Evolutionary conservation across 2,888 invertebrate genomes (phyloP), one percentile per base, ranked within the genome.

Genomic region (Pammene aurita): DNA sequence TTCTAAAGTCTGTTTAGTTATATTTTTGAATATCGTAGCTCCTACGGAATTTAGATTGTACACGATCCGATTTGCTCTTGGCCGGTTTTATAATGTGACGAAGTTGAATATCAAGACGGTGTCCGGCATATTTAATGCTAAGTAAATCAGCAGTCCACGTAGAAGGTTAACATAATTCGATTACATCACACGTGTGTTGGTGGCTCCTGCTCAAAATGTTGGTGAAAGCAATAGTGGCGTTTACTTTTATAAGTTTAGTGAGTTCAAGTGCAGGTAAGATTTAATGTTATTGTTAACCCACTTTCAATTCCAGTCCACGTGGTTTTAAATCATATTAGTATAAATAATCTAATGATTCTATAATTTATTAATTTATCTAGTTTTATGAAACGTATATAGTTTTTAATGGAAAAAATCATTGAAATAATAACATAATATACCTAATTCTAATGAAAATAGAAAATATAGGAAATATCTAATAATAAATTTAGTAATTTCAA

Each of bases 91-190:
- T 44, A 13, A 34, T 6, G 16, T 48, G 48, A 48, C 48, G 48
- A 16, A 13, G 5, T 44, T 44, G 5, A 26, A 44, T 44, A 54
- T 54, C 26, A 34, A 26, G 52, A 6, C 11, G 52, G 9, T 50
- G 18, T 56, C 57, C 18, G 13, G 66, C 14, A 55, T 67, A 66
- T 66, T 66, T 67, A 67, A 61, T 67, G 61, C 26, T 48, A 41
- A 55, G 38, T 2, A 13, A 56, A 35, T 62, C 34, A 41, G 67
- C 35, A 48, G 42, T 48, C 46, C 50, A 41, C 26, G 67, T 62
- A 62, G 16, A 67, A 56, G 50, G 48, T 50, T 7, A 41, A 56
- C 16, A 34, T 42, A 57, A 41, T 48, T 26, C 55, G 48, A 50
- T 34, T 41, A 26, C 14, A 46, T 7, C 48, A 56, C 62, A 56